Base-by-base conservation (phyloP, 2,113 vertebrate species). In the Mormyrus lacerda region DNA sequence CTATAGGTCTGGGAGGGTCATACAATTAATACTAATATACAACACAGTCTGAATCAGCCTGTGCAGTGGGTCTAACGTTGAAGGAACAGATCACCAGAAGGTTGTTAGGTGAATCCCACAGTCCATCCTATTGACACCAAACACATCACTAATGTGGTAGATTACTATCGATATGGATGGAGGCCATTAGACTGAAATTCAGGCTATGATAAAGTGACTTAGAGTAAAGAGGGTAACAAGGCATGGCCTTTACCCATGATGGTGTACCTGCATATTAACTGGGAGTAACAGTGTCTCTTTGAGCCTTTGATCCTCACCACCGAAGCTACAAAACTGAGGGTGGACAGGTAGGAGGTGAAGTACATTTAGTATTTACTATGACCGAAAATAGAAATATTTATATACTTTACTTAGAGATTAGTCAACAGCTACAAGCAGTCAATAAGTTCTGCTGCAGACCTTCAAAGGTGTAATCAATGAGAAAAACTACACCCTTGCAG, bases 341-440 rank as follows among this genome's bases (percentile, higher is more conserved):
- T 42, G 35, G 13, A 79, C 35, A 42, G 73, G 17, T 15, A 42
- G 35, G 35, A 79, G 73, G 73, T 42, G 73, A 79, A 79, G 73
- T 79, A 79, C 35, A 42, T 19, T 79, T 79, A 79, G 73, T 42
- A 79, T 42, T 79, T 79, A 79, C 73, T 79, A 79, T 79, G 73
- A 79, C 73, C 15, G 73, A 79, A 79, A 79, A 79, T 42, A 79
- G 35, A 79, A 79, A 79, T 79, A 79, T 79, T 79, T 79, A 79
- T 79, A 76, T 76, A 76, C 27, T 76, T 69, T 76, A 39, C 35
- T 79, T 79, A 35, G 35, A 79, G 73, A 79, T 79, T 79, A 79
- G 73, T 42, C 15, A 79, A 79, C 35, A 79, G 73, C 35, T 79
- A 79, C 31, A 35, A 79, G 73, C 73, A 79, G 73, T 42, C 73